Conservation (phyloP, 2,797 vertebrate genomes). For the Silurus aristotelis region DNA sequence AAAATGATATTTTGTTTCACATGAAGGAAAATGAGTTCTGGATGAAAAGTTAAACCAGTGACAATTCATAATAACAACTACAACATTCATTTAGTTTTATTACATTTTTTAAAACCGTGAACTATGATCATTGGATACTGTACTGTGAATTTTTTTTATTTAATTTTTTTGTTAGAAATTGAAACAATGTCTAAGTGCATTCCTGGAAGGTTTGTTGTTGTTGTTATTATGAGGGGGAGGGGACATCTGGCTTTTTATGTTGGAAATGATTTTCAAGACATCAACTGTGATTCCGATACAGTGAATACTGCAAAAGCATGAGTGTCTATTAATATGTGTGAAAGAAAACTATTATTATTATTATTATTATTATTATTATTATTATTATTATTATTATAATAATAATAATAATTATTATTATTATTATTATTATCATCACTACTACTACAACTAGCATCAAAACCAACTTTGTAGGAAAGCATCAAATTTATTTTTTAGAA, state of each 20-base stretch:
- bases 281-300: conserved; percentile 78
- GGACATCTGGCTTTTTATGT: conserved; percentile 66
- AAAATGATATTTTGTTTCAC: conserved; percentile 55
- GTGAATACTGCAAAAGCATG: conserved; percentile 73
- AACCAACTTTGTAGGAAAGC: conserved; percentile 46
- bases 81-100: conserved; percentile 67
- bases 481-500: conserved; percentile 61
- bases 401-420: conserved; percentile 58
- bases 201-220: conserved; percentile 66
- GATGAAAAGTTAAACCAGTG: conserved; percentile 62
- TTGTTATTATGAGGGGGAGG: conserved; percentile 75
- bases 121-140: conserved; percentile 75
- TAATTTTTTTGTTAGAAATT: conserved; percentile 67
- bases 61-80: conserved; percentile 79
- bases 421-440: not conserved
- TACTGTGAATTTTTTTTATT: conserved; percentile 65
- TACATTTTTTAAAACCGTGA: conserved; percentile 68
- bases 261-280: conserved; percentile 69
- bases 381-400: conserved; percentile 58
- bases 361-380: conserved; percentile 58
- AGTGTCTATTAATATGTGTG: conserved; percentile 70
- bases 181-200: conserved; percentile 48
- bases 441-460: conserved; percentile 2
- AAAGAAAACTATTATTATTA: conserved; percentile 62
- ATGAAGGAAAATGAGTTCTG: conserved; percentile 55